Base-by-base conservation (phyloP, 2,797 vertebrate species). In the Lacerta bilineata region DNA sequence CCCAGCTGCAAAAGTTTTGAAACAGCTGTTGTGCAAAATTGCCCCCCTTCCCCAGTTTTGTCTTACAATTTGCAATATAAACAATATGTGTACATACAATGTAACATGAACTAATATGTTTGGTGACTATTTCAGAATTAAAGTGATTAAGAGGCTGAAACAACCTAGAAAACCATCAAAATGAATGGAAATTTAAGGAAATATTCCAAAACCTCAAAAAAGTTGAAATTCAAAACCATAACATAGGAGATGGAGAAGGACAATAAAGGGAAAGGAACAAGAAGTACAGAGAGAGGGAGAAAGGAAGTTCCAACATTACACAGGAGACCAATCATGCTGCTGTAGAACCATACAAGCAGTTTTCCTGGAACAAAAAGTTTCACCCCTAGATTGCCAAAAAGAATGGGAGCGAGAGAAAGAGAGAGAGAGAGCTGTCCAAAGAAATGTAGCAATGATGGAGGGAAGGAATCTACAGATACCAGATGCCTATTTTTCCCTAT, bases 361-460 rank as follows among this genome's bases (percentile, higher is more conserved):
- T 87, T 85, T 13, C 33, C 85, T 7, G 68, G 39, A 23, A 80
- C 84, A 13, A 92, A 83, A 66, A 36, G 5, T 71, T 66, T 80
- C 72, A 0, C 79, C 2, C 46, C 75, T 4, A 33, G 69, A 72
- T 90, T 90, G 1, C n/a, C 41, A 39, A 81, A 55, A 13, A 55
- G 50, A 55, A 55, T 55, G 50, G 3, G 50, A 55, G 50, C 3
- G 13, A 55, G 50, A 50, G 41, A 7, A 10, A 50, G 50, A 3
- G 13, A 55, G 50, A 50, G 41, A 7, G 46, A 50, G 46, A 50
- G 50, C 11, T 13, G 50, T 50, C 2, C 27, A 90, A 0, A 71
- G 0, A 59, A 33, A 61, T 39, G 7, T 25, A 84, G 46, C 84
- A 5, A 84, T 82, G 46, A 20, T 55, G n/a, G 17, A 80, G 43